Conservation (phyloP, 1,140 invertebrate genomes). For the Trinorchestia longiramus region DNA sequence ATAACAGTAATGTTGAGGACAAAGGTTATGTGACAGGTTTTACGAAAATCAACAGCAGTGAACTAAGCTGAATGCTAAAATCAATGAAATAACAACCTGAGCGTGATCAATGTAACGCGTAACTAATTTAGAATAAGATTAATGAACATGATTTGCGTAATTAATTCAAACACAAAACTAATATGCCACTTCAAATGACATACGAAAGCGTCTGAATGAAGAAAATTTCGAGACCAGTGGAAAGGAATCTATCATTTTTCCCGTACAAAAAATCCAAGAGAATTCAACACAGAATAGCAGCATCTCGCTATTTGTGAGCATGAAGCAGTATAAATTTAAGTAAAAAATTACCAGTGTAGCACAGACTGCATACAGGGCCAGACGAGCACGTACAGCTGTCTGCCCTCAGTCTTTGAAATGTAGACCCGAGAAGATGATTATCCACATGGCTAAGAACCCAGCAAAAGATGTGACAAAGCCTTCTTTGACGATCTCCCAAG, state of each 20-base stretch:
- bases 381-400: neutral
- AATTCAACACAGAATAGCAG: neutral
- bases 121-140: too few relatives aligned
- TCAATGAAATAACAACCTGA: neutral
- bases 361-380: neutral
- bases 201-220: neutral
- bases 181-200: too few relatives aligned
- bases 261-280: neutral
- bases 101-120: neutral
- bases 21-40: neutral
- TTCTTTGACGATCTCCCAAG: slow-evolving; percentile 94
- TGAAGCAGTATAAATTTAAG: neutral
- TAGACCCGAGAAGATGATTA: slow-evolving; percentile 15
- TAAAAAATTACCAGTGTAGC: neutral
- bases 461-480: slow-evolving; percentile 98
- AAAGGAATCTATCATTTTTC: too few relatives aligned
- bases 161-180: neutral
- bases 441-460: slow-evolving; percentile 80
- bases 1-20: neutral
- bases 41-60: too few relatives aligned
- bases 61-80: neutral
- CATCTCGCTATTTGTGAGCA: neutral
- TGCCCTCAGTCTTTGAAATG: slow-evolving; percentile 27
- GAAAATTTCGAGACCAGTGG: neutral
- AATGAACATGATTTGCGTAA: neutral